Evolutionary conservation across 2,113 vertebrate genomes (phyloP).

Genomic region (Oryzias curvinotus): DNA sequence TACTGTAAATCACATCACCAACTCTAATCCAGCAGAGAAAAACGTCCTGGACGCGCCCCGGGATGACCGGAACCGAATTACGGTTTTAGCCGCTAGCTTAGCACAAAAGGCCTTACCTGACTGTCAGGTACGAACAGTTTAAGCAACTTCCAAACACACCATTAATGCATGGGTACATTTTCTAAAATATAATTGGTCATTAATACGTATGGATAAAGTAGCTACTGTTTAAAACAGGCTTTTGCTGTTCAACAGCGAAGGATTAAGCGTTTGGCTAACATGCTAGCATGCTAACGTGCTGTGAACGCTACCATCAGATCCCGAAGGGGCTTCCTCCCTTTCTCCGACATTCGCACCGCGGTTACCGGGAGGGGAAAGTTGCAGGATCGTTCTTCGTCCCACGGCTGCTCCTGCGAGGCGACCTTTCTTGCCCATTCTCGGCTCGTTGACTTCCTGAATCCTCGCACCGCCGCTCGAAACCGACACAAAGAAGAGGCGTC

Average conservation of each 20-base stretch:
- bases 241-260: constrained; percentile 3
- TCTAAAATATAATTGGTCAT: too few species aligned
- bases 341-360: constrained; percentile 59
- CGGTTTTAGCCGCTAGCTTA: too few species aligned
- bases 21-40: too few species aligned
- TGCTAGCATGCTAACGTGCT: background rate
- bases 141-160: too few species aligned
- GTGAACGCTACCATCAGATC: constrained; percentile 72
- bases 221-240: too few species aligned
- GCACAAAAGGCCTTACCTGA: too few species aligned
- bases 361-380: constrained; percentile 87
- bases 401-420: constrained; percentile 83
- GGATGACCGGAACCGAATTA: too few species aligned
- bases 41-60: too few species aligned
- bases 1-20: too few species aligned
- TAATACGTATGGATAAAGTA: too few species aligned
- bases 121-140: too few species aligned
- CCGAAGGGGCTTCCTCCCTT: constrained; percentile 81
- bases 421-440: constrained; percentile 81
- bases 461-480: background rate
- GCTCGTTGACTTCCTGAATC: background rate
- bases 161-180: too few species aligned
- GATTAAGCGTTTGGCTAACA: constrained; percentile 21
- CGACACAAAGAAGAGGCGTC: constrained; percentile 13
- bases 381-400: constrained; percentile 88